Conservation (phyloP, 2,888 invertebrate genomes). For the Uloborus plumipes region DNA sequence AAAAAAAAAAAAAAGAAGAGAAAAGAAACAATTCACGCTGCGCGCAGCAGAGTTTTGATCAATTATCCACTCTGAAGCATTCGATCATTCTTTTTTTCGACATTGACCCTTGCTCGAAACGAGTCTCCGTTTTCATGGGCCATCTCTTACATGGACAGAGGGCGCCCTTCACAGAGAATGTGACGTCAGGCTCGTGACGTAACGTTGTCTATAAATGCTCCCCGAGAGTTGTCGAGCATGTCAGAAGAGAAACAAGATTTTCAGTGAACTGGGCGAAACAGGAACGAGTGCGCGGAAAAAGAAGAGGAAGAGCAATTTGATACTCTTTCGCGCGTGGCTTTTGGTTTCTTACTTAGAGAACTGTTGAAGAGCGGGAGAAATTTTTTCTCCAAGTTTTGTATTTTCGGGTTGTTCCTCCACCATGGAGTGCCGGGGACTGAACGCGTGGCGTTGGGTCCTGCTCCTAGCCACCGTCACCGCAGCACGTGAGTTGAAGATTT, state of each 20-base stretch:
- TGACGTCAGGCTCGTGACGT: slow-evolving; percentile 15
- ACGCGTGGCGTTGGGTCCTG: slow-evolving; percentile 20
- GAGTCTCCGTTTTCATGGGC: no score
- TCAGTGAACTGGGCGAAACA: slow-evolving; percentile 1
- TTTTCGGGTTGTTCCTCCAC: neutral
- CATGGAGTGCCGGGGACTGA: slow-evolving; percentile 46
- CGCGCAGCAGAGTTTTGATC: no score
- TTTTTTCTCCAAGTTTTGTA: neutral
- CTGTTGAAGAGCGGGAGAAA: slow-evolving; percentile 4
- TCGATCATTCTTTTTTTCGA: no score
- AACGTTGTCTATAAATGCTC: slow-evolving; percentile 44
- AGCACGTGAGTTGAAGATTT: slow-evolving; percentile 45
- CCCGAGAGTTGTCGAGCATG: slow-evolving; percentile 27
- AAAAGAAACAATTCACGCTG: no score
- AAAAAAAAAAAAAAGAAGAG: no score
- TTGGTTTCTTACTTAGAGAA: slow-evolving; percentile 18
- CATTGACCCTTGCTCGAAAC: no score
- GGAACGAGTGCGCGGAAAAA: neutral
- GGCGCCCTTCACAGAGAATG: neutral
- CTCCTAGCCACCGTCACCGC: slow-evolving; percentile 13
- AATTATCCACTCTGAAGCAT: no score
- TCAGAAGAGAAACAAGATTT: slow-evolving; percentile 32
- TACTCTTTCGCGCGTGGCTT: slow-evolving; percentile 27
- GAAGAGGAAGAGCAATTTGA: slow-evolving; percentile 24
- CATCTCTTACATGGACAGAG: slow-evolving; percentile 1